Evolutionary conservation across 2,113 vertebrate species (phyloP).

Genomic region (Dasypus novemcinctus): DNA sequence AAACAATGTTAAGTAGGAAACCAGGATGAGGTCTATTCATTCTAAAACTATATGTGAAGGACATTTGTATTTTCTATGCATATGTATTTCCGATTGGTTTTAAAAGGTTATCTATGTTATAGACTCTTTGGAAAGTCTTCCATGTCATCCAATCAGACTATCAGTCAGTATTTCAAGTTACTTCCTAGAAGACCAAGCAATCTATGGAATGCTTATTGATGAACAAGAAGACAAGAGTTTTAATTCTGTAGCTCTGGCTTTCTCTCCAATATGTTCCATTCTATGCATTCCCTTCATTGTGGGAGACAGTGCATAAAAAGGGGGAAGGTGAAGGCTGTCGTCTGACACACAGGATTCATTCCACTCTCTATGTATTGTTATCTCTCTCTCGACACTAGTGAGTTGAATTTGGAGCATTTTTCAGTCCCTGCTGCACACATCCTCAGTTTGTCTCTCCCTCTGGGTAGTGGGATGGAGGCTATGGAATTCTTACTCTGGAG

Average conservation of each 20-base stretch:
- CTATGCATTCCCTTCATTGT: not conserved
- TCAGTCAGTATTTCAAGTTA: not conserved
- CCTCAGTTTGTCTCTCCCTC: not conserved
- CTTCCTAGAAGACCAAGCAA: not conserved
- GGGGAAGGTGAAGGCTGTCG: not conserved
- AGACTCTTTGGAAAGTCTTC: slow-evolving; percentile 21
- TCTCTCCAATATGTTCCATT: not conserved
- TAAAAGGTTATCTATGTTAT: not conserved
- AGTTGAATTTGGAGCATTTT: not conserved
- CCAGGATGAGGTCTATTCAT: not conserved
- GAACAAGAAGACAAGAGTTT: not conserved
- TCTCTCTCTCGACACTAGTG: not conserved
- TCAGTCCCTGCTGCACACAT: not conserved
- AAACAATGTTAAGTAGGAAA: not conserved
- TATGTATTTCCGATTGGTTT: not conserved
- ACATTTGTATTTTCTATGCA: not conserved
- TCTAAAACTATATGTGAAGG: not conserved
- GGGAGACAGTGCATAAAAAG: not conserved
- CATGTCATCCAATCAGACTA: not conserved
- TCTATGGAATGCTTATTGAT: not conserved
- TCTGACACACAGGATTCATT: not conserved
- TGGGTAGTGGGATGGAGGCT: not conserved
- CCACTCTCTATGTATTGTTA: not conserved
- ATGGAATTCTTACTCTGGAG: not conserved
- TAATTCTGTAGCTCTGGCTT: not conserved